Evolutionary conservation across 2,888 invertebrate species (phyloP).

Genomic region (Eueremaeus valkanovi): DNA sequence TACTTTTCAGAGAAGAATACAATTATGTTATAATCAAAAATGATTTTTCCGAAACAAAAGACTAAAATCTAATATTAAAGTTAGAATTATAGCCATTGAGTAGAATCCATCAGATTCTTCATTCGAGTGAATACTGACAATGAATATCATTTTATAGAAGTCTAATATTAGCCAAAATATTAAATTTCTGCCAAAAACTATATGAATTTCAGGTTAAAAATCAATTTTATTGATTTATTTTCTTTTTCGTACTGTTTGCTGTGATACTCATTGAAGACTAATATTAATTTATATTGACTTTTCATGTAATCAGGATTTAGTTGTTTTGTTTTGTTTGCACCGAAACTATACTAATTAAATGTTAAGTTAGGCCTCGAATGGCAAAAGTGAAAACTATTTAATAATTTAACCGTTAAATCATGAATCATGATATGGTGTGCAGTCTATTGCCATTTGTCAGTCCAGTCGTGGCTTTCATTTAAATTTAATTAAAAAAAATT

Average conservation of each 20-base stretch:
- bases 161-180: too few species aligned
- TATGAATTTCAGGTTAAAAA: neutral
- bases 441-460: neutral
- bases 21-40: too few species aligned
- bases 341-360: neutral
- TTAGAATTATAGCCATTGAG: too few species aligned
- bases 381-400: constrained; percentile 15
- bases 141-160: neutral
- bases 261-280: neutral
- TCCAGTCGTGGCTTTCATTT: neutral
- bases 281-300: constrained; percentile 27
- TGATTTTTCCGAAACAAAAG: too few species aligned
- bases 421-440: neutral
- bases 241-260: constrained; percentile 10
- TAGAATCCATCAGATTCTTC: too few species aligned
- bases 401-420: constrained; percentile 8
- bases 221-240: constrained; percentile 4
- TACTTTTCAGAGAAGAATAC: too few species aligned
- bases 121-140: too few species aligned
- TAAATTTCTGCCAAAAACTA: neutral
- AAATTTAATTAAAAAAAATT: neutral
- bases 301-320: constrained; percentile 17
- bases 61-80: too few species aligned
- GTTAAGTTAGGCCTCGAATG: neutral
- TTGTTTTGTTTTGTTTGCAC: neutral